phyloP scores from a whole-genome alignment of 1,140 invertebrate genomes.

The Drosophila pandora region DNA sequence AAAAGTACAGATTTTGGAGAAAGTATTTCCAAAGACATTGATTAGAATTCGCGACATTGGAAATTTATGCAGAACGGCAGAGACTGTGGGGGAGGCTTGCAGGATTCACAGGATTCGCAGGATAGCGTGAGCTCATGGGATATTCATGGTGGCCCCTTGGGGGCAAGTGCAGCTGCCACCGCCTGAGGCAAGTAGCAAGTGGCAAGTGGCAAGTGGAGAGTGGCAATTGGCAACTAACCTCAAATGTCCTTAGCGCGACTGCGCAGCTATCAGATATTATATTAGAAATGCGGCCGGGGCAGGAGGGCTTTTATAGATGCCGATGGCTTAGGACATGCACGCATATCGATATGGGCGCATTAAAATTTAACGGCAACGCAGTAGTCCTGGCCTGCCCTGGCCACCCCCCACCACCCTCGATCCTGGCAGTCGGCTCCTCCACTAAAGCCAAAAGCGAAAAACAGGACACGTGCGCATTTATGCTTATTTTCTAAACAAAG shows the following conservation, averaged over 20 bases:
- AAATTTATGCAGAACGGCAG: neutral
- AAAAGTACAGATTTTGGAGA: neutral
- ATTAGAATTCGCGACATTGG: neutral
- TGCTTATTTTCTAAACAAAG: constrained; percentile 78
- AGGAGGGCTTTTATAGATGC: constrained; percentile 61
- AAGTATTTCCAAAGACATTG: neutral
- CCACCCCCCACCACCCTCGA: neutral
- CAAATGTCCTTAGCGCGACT: constrained; percentile 32
- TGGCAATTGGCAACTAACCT: constrained; percentile 8
- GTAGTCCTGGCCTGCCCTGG: neutral
- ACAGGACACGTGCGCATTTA: constrained; percentile 73
- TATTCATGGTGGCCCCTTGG: constrained; percentile 51
- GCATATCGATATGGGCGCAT: constrained; percentile 80
- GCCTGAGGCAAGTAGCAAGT: neutral
- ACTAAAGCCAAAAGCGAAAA: constrained; percentile 42
- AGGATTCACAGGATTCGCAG: neutral
- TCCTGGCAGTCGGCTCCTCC: constrained; percentile 25
- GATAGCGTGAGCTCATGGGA: constrained; percentile 51
- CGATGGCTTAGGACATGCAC: constrained; percentile 41
- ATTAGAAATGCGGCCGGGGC: constrained; percentile 1
- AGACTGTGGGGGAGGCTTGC: neutral
- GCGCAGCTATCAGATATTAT: constrained; percentile 23
- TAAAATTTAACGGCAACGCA: constrained; percentile 77
- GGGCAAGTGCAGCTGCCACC: constrained; percentile 9
- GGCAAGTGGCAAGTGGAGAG: too few relatives aligned